Evolutionary conservation across 2,797 vertebrate genomes (phyloP).

Genomic region (Darevskia mixta): DNA sequence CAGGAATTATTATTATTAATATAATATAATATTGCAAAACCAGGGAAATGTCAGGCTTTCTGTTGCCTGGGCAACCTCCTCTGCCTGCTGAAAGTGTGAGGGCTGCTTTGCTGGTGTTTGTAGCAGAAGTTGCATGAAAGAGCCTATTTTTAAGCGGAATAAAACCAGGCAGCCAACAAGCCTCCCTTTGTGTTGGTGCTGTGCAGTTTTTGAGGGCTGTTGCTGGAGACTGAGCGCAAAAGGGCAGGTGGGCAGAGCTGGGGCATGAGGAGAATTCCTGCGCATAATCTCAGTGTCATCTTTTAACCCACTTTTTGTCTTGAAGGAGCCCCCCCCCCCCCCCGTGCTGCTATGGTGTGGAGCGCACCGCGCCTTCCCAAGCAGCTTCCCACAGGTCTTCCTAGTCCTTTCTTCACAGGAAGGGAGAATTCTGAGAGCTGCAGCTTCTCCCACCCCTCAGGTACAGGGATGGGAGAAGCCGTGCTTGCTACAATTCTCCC

Average conservation of each 20-base stretch:
- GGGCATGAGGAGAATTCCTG: background rate
- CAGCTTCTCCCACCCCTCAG: too few relatives aligned
- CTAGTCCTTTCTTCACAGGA: background rate
- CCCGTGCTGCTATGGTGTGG: background rate
- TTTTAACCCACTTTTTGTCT: background rate
- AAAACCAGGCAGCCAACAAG: background rate
- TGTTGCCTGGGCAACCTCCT: constrained; percentile 7
- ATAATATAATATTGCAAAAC: background rate
- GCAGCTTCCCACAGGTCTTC: background rate
- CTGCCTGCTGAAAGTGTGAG: background rate
- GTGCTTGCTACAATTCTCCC: background rate
- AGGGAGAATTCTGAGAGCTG: background rate
- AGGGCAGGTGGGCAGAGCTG: background rate
- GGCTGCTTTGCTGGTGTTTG: background rate
- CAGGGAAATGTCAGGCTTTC: background rate
- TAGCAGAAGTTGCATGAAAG: background rate
- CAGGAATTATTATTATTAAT: background rate
- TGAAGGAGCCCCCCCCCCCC: background rate
- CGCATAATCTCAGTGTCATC: background rate
- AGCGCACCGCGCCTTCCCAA: background rate
- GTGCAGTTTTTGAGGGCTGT: too few relatives aligned
- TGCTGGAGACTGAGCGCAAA: background rate
- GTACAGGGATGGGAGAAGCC: background rate
- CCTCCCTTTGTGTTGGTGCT: background rate
- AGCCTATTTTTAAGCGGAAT: background rate